Base-by-base conservation (phyloP, 2,113 vertebrate species). In the Camelus bactrianus region DNA sequence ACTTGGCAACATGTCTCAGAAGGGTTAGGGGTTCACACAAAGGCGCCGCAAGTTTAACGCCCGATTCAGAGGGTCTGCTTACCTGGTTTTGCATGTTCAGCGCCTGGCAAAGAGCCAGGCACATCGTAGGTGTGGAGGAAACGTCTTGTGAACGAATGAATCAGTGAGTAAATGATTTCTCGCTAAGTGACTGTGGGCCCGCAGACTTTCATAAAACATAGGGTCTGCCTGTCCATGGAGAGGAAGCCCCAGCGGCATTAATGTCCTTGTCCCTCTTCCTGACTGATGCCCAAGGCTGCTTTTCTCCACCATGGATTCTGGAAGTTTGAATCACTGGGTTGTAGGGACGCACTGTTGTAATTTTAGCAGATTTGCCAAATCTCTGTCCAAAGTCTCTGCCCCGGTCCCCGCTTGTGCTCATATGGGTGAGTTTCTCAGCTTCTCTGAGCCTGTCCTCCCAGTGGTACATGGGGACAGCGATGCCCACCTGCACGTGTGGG, bases 321-420 rank as follows among this genome's bases (percentile, higher is more conserved):
- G 58, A 32, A 0, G 7, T 52, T 30, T 62, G 60, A 26, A 19
- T 62, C 7, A 0, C 56, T 16, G 8, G 14, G 22, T 35, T 62
- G 32, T 1, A 16, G 32, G 58, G 19, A 24, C 9, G 0, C 0
- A 1, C 19, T 9, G 20, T 32, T 86, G 30, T n/a, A 28, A 32
- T 35, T 17, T 50, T 54, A 35, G 75, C 38, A 14, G 52, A 20
- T 64, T 46, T 75, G 24, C n/a, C 46, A 73, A 60, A 3, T 52
- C 9, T 0, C 56, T 35, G 6, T 38, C 8, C 1, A 77, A 38
- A 84, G 28, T 52, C 60, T 48, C 58, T 70, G 30, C 20, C 30
- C 50, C 5, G 1, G 35, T 69, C 48, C 42, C 56, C 32, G 8
- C 10, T 30, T 1, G 0, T 35, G 12, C 30, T n/a, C 24, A 2